Evolutionary conservation across 2,113 vertebrate species (phyloP).

Genomic region (Haplochromis vanheusdeni): DNA sequence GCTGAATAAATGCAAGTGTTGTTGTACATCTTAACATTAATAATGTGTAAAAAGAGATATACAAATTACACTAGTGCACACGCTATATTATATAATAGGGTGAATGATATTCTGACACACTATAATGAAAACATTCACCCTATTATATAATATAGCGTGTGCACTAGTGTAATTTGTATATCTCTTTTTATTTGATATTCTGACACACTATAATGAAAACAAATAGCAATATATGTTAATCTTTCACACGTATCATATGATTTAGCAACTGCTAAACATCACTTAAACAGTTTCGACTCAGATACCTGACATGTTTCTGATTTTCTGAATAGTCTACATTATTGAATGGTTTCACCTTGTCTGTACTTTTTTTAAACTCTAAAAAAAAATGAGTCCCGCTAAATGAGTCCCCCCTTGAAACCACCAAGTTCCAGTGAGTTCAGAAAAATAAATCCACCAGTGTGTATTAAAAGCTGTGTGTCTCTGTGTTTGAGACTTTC

Average conservation of each 20-base stretch:
- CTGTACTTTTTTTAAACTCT: background rate
- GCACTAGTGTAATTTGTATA: no score
- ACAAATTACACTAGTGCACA: background rate
- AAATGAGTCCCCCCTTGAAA: conserved; percentile 6
- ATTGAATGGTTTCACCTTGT: background rate
- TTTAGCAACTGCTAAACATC: background rate
- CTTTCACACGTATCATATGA: rapidly evolving
- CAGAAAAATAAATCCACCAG: background rate
- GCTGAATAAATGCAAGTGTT: background rate
- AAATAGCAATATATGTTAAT: background rate
- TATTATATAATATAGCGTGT: no score
- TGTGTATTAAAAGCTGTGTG: background rate
- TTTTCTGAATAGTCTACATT: background rate
- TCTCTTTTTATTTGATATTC: no score
- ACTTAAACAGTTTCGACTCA: background rate
- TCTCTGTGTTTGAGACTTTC: background rate
- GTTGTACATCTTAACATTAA: background rate
- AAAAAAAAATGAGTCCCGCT: no score
- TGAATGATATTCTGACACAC: no score
- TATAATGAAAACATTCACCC: no score
- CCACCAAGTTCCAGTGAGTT: background rate
- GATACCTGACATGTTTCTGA: background rate
- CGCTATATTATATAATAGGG: rapidly evolving
- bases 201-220: no score
- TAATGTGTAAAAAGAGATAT: background rate